Conservation (phyloP, 2,113 vertebrate species). For the Brachypteracias leptosomus region DNA sequence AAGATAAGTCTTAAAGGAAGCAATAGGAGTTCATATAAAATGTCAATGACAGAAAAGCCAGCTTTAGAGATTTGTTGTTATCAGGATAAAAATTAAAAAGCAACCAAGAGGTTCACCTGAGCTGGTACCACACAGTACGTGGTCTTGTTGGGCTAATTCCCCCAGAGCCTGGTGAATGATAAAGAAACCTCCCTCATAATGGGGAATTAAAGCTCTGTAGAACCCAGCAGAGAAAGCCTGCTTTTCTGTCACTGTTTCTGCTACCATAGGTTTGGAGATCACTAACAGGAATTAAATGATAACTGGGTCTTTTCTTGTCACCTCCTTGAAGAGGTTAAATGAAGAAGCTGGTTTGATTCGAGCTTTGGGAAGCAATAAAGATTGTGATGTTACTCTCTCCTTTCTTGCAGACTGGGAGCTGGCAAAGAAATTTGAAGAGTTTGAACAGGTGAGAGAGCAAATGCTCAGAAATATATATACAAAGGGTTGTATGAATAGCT, state of each 20-base stretch:
- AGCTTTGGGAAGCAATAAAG: neutral
- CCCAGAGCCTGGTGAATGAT: neutral
- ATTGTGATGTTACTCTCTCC: neutral
- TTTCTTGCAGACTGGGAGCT: slow-evolving; percentile 60
- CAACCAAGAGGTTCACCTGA: neutral
- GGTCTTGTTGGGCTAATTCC: neutral
- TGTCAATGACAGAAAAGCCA: neutral
- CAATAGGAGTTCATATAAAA: neutral
- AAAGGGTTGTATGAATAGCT: neutral
- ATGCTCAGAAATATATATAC: neutral
- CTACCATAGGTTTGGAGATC: neutral
- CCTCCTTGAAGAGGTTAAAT: neutral
- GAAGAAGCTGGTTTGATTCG: neutral
- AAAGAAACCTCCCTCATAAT: neutral
- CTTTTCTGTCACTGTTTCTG: neutral
- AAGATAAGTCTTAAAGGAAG: neutral
- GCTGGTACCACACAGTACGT: neutral
- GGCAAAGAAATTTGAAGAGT: slow-evolving; percentile 62
- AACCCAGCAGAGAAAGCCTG: neutral
- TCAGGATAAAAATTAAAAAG: neutral
- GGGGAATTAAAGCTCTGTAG: neutral
- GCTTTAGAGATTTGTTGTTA: neutral
- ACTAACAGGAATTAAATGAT: neutral
- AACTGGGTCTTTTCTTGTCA: neutral
- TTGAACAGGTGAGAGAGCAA: slow-evolving; percentile 63